Evolutionary conservation across 2,888 invertebrate genomes (phyloP).

Genomic region (Chrysotoxum bicinctum): DNA sequence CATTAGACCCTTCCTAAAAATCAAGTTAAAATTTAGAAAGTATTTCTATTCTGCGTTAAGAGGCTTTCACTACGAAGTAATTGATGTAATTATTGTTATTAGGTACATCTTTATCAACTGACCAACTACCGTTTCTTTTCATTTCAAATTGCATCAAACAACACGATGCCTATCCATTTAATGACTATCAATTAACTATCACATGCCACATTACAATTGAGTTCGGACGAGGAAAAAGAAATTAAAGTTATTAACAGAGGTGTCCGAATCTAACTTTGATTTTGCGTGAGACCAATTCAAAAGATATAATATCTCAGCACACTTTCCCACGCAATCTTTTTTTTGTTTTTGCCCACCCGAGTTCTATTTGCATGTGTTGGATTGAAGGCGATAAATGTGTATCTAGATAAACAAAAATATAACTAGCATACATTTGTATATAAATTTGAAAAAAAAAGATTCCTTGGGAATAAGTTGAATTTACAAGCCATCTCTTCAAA

Average conservation of each 20-base stretch:
- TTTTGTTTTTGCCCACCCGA: not conserved
- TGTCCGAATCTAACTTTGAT: conserved; percentile 17
- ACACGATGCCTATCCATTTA: not conserved
- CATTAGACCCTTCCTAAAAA: not conserved
- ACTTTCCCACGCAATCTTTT: conserved; percentile 58
- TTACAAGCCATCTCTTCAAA: conserved; percentile 35
- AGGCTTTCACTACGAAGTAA: not conserved
- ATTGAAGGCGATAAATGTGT: not conserved
- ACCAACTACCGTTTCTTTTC: not conserved
- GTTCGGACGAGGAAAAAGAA: not conserved
- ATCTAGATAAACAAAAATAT: not conserved
- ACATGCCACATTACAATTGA: not conserved
- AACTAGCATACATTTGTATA: not conserved
- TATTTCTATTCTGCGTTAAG: not conserved
- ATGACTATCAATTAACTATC: conserved; percentile 17
- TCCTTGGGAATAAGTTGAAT: conserved; percentile 19
- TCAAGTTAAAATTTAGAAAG: not conserved
- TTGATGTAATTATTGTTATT: conserved; percentile 9
- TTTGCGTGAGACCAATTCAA: conserved; percentile 11
- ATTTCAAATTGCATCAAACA: not conserved
- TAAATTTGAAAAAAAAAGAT: not conserved
- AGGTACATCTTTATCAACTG: not conserved
- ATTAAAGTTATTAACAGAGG: conserved; percentile 11
- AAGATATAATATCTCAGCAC: conserved; percentile 13
- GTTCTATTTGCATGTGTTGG: conserved; percentile 12